A percentile compares a stretch with the other conserved stretches of the same genome.
phyloP scores from a whole-genome alignment of 2,888 invertebrate species.

The Xestia rhomboidea region DNA sequence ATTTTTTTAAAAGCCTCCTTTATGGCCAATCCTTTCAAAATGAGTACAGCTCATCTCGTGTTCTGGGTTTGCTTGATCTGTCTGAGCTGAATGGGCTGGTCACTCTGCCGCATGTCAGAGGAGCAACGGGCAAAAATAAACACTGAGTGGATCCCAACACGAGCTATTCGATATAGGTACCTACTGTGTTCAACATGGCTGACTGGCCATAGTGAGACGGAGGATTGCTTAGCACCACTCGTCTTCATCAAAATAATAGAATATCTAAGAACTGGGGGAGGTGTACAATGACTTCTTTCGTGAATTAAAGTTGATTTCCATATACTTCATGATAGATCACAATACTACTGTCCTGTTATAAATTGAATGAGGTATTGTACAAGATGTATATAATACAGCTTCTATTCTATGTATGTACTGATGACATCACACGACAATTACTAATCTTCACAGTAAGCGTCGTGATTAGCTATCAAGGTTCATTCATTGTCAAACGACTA shows the following conservation, averaged over 20 bases:
- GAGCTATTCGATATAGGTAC: too few relatives aligned
- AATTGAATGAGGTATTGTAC: not conserved
- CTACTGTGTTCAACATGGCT: not conserved
- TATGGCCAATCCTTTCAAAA: too few relatives aligned
- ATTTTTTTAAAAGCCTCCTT: not conserved
- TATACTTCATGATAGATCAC: not conserved
- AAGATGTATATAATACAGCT: constrained; percentile 2
- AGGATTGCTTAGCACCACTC: not conserved
- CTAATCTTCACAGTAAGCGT: constrained; percentile 27
- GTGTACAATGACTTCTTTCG: not conserved
- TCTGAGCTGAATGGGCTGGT: too few relatives aligned
- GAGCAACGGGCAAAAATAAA: too few relatives aligned
- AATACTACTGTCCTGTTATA: not conserved
- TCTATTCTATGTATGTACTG: constrained; percentile 1
- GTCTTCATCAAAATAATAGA: not conserved
- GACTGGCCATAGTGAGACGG: not conserved
- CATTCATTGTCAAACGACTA: not conserved
- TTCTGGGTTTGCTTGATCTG: too few relatives aligned
- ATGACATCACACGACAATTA: constrained; percentile 45
- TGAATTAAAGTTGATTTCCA: not conserved
- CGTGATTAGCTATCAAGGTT: constrained; percentile 41
- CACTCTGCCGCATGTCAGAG: too few relatives aligned
- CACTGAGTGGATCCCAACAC: not conserved
- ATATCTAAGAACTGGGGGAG: not conserved
- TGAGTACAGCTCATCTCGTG: too few relatives aligned